Evolutionary conservation across 2,888 invertebrate species (phyloP).

Genomic region (Chloromyia formosa): DNA sequence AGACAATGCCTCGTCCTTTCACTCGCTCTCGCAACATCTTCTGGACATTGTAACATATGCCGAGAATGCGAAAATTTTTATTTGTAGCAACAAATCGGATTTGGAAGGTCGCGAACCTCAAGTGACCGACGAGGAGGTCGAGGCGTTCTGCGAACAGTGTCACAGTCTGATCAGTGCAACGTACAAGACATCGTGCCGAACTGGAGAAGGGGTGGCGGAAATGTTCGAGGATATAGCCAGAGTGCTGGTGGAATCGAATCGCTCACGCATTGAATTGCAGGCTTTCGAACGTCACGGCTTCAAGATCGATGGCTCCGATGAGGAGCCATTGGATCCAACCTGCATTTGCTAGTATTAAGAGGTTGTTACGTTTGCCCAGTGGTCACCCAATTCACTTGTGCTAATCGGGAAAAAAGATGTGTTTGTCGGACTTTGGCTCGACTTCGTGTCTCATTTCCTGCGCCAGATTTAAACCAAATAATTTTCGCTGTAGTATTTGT

Average conservation of each 20-base stretch:
- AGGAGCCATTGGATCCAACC: constrained; percentile 65
- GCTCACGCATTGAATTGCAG: constrained; percentile 84
- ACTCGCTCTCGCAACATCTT: constrained; percentile 89
- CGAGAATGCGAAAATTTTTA: constrained; percentile 93
- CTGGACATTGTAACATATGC: constrained; percentile 93
- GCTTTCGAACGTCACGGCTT: constrained; percentile 80
- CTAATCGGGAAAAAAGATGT: no score
- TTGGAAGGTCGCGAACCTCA: constrained; percentile 77
- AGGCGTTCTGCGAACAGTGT: constrained; percentile 91
- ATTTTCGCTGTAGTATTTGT: background rate
- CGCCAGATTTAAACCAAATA: constrained; percentile 2
- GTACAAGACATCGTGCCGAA: constrained; percentile 90
- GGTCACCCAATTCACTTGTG: background rate
- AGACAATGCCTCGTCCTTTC: constrained; percentile 91
- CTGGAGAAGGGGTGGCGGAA: constrained; percentile 84
- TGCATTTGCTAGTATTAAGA: constrained; percentile 61
- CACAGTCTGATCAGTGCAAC: constrained; percentile 88
- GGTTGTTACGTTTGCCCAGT: background rate
- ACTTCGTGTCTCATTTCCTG: background rate
- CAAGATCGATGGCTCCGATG: constrained; percentile 73
- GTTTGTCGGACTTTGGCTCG: no score
- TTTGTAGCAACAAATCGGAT: constrained; percentile 93
- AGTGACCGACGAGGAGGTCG: constrained; percentile 86
- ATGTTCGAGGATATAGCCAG: constrained; percentile 91
- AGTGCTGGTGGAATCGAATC: constrained; percentile 80